phyloP scores from a whole-genome alignment of 2,797 vertebrate species.

The Myoxocephalus aenaeus region DNA sequence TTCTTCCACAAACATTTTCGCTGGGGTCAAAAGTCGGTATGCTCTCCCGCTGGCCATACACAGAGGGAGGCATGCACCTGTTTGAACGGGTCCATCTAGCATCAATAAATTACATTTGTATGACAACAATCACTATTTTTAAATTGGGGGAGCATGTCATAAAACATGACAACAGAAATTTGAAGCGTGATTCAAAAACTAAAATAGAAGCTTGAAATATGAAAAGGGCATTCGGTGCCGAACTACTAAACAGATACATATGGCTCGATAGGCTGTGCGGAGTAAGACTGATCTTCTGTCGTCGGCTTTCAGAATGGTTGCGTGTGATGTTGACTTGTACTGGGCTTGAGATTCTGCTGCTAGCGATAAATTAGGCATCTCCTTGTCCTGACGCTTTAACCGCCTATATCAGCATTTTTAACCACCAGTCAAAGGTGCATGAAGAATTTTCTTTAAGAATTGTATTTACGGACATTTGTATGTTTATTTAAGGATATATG shows the following conservation, averaged over 20 bases:
- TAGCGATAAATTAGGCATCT: constrained; percentile 18
- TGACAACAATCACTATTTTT: background rate
- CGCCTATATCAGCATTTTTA: constrained; percentile 8
- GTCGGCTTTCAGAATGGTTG: constrained; percentile 14
- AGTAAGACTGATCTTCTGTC: constrained; percentile 2
- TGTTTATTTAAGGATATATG: constrained; percentile 67
- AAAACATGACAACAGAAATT: background rate
- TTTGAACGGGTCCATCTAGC: background rate
- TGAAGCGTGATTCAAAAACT: background rate
- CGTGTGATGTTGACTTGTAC: constrained; percentile 28
- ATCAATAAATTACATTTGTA: background rate
- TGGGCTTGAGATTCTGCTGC: constrained; percentile 4
- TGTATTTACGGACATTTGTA: constrained; percentile 47
- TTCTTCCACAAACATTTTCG: background rate
- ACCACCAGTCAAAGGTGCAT: constrained; percentile 69
- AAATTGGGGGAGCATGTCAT: background rate
- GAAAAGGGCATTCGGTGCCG: background rate
- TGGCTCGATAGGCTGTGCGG: background rate
- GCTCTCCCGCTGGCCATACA: too few relatives aligned
- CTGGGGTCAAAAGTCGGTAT: background rate
- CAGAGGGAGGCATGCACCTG: background rate
- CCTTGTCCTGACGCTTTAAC: constrained; percentile 7
- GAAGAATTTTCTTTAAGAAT: constrained; percentile 42
- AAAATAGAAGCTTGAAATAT: background rate
- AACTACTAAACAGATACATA: constrained; percentile 4